Base-by-base conservation (phyloP, 2,113 vertebrate species). In the Terrapene triunguis region DNA sequence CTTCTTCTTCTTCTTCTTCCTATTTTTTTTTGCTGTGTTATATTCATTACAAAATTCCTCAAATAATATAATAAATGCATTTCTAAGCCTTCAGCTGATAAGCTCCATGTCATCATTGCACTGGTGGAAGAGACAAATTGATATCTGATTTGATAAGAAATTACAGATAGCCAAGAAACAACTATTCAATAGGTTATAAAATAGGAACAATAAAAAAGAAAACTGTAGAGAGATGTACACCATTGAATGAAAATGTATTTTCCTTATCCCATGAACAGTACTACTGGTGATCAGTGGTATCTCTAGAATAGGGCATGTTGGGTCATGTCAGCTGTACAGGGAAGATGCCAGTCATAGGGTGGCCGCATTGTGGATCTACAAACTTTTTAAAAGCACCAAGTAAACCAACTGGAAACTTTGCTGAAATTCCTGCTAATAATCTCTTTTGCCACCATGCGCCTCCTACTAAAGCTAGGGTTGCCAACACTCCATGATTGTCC, bases 111-210 rank as follows among this genome's bases (percentile, higher is more conserved):
- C 84, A 69, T 74, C 53, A 87, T 50, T 59, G 72, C 94, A 95
- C 92, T 6, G 27, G 81, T 93, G 92, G 94, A 81, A 87, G 95
- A 95, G 95, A 81, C 0, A 0, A 35, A 69, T 35, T 19, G 32
- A 69, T 13, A 69, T 69, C 16, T n/a, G 62, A 35, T 44, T 69
- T 57, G 92, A 93, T 44, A 21, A 96, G 93, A 92, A 93, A 85
- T 54, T 62, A 11, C 72, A 76, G 72, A 42, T 42, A 21, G 69
- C 17, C 4, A 22, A 90, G 72, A 88, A 91, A 78, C 69, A 79
- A 51, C 5, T 29, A 32, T 85, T 93, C 85, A 74, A 19, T 88
- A 14, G 59, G 72, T 88, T 27, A 78, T 62, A 94, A 89, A 90
- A 3, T 35, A 88, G 54, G 48, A 86, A 69, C 93, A 53, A 44